phyloP scores from a whole-genome alignment of 2,797 vertebrate species.

The Lophius americanus region DNA sequence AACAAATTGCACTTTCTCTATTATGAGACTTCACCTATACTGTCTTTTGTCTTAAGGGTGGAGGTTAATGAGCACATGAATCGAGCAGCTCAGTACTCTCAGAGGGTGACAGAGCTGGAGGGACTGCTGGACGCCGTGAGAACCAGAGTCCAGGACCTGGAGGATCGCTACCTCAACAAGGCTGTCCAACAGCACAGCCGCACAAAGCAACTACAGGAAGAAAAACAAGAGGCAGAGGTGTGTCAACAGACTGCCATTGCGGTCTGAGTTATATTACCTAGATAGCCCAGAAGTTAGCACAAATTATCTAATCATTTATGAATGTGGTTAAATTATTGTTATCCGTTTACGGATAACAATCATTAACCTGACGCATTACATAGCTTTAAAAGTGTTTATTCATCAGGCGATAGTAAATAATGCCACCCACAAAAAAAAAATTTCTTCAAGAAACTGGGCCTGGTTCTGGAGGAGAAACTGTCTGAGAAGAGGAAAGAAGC shows the following conservation, averaged over 20 bases:
- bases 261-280: not conserved
- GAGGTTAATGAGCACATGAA: constrained; percentile 80
- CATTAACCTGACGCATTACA: no score
- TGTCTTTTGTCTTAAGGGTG: constrained; percentile 68
- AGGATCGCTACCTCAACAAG: constrained; percentile 85
- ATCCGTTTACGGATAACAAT: no score
- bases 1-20: not conserved
- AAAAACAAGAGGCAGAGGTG: constrained; percentile 81
- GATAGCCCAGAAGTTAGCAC: no score
- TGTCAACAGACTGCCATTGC: not conserved
- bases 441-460: constrained; percentile 71
- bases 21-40: not conserved
- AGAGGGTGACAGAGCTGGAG: constrained; percentile 84
- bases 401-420: no score
- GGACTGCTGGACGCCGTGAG: constrained; percentile 83
- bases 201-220: constrained; percentile 81
- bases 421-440: no score
- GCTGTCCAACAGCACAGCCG: constrained; percentile 80
- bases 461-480: constrained; percentile 80
- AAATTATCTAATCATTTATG: not conserved
- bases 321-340: not conserved
- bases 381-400: no score
- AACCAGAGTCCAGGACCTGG: constrained; percentile 86
- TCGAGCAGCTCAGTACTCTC: constrained; percentile 77
- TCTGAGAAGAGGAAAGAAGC: constrained; percentile 77